Percentiles rank a stretch among this genome's conserved stretches.
Conservation (phyloP, 2,888 invertebrate genomes). For the Lithophane socia region DNA sequence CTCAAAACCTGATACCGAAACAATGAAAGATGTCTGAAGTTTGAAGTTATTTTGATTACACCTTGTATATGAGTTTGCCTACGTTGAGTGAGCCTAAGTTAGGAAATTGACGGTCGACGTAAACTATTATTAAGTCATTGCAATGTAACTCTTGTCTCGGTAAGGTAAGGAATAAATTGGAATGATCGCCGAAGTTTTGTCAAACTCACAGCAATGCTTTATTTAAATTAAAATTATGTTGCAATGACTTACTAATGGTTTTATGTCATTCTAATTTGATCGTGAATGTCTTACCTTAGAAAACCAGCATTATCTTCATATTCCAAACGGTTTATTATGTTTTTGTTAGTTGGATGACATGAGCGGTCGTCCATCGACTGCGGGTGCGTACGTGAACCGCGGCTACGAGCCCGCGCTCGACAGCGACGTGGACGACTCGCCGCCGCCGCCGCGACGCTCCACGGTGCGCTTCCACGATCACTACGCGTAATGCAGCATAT, state of each 20-base stretch:
- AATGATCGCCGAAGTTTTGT: neutral
- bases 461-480: conserved; percentile 81
- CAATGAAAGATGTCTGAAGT: neutral
- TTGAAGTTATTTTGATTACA: conserved; percentile 23
- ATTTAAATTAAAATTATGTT: neutral
- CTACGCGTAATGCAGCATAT: conserved; percentile 60
- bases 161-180: neutral
- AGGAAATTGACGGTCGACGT: neutral
- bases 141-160: neutral
- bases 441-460: conserved; percentile 80
- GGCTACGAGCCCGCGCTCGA: conserved; percentile 93
- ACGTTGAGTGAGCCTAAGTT: conserved; percentile 15
- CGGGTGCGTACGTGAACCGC: conserved; percentile 90
- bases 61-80: conserved; percentile 11
- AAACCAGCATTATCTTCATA: neutral
- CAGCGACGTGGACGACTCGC: conserved; percentile 92
- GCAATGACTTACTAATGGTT: neutral
- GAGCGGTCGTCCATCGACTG: conserved; percentile 71
- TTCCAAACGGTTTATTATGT: neutral
- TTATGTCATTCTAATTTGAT: neutral
- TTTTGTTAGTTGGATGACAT: conserved; percentile 83
- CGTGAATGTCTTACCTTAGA: neutral
- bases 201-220: too few relatives aligned
- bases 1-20: neutral
- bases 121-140: neutral